These are phyloP conservation scores for Aphaenogaster floridana DNA, from an alignment of 1,140 invertebrate species.

Conservation along the genomic window DNA sequence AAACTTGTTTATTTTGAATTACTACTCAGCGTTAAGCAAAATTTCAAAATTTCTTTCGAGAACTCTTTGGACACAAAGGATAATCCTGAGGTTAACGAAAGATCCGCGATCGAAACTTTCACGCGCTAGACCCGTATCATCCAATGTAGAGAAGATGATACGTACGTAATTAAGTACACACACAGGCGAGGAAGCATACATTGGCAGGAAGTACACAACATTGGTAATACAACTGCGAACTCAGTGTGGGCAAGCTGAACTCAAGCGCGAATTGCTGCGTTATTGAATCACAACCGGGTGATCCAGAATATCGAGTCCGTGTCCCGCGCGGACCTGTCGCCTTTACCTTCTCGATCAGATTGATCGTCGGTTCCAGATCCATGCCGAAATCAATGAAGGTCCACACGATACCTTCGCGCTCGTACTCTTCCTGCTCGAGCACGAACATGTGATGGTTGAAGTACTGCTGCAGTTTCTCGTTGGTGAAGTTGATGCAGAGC, in stretches of 20 bases:
- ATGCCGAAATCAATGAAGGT: slow-evolving; percentile 98
- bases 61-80: background rate
- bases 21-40: background rate
- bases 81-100: background rate
- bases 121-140: slow-evolving; percentile 7
- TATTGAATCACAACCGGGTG: slow-evolving; percentile 19
- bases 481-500: slow-evolving; percentile 98
- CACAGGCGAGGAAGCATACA: slow-evolving; percentile 16
- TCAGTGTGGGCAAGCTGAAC: slow-evolving; percentile 41
- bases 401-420: slow-evolving; percentile 96
- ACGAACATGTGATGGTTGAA: slow-evolving; percentile 99
- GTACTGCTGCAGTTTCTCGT: slow-evolving; percentile 98
- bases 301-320: slow-evolving; percentile 21
- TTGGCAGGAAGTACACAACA: slow-evolving; percentile 7
- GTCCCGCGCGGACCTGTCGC: slow-evolving; percentile 15
- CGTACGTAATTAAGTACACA: slow-evolving; percentile 30
- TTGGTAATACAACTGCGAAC: slow-evolving; percentile 9
- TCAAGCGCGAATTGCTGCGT: slow-evolving; percentile 51
- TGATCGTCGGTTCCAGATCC: slow-evolving; percentile 97
- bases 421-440: slow-evolving; percentile 98
- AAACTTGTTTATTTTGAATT: background rate
- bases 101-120: background rate
- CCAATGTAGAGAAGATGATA: background rate
- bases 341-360: slow-evolving; percentile 97
- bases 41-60: background rate